These are phyloP conservation scores for Dicrostonyx torquatus DNA, from an alignment of 2,797 vertebrate species.

Conservation along the genomic window DNA sequence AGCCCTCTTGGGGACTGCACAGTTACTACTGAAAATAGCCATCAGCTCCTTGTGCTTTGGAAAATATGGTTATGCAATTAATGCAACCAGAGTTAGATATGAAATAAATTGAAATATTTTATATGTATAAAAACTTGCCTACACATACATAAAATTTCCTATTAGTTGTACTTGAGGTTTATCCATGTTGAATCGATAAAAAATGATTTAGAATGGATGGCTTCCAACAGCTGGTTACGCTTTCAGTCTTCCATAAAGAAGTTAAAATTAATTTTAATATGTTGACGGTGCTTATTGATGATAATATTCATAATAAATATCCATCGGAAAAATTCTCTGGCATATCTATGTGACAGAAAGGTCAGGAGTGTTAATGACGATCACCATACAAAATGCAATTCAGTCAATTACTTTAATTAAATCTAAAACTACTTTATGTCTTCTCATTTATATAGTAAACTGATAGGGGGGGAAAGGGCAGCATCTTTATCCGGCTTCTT, in stretches of 20 bases:
- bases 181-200: slow-evolving; percentile 84
- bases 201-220: slow-evolving; percentile 82
- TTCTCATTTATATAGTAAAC: slow-evolving; percentile 90
- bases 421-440: slow-evolving; percentile 90
- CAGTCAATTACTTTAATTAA: slow-evolving; percentile 97
- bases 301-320: slow-evolving; percentile 92
- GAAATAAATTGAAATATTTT: slow-evolving; percentile 67
- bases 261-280: slow-evolving; percentile 88
- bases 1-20: not conserved
- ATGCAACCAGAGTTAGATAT: slow-evolving; percentile 30
- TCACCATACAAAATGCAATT: slow-evolving; percentile 93
- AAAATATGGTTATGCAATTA: slow-evolving; percentile 38
- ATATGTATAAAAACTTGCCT: slow-evolving; percentile 59
- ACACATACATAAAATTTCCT: slow-evolving; percentile 68
- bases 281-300: slow-evolving; percentile 86
- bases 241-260: slow-evolving; percentile 86
- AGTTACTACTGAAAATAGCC: slow-evolving; percentile 50
- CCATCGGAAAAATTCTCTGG: slow-evolving; percentile 85
- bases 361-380: slow-evolving; percentile 91
- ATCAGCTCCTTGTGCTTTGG: slow-evolving; percentile 22
- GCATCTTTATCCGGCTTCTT: slow-evolving; percentile 80
- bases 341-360: slow-evolving; percentile 90
- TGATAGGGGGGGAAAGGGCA: slow-evolving; percentile 79
- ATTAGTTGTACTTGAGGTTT: slow-evolving; percentile 78
- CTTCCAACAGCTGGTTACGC: slow-evolving; percentile 80